Base-by-base conservation (phyloP, 2,113 vertebrate genomes). In the Etheostoma cragini region DNA sequence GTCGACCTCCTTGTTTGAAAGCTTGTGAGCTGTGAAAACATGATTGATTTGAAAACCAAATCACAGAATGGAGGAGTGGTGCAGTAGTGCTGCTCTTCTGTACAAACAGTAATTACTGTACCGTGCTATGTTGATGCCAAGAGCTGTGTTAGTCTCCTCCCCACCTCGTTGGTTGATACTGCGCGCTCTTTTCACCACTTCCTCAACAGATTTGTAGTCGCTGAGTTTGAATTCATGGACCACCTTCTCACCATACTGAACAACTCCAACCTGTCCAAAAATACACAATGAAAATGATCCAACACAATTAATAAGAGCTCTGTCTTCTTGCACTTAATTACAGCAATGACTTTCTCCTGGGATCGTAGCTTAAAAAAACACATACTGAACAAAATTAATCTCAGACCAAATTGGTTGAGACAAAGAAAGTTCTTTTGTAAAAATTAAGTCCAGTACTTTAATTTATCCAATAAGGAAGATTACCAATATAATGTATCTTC, bases 141-240 rank as follows among this genome's bases (percentile, higher is more conserved):
- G 97, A n/a, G 98, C 98, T 0, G 98, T 99, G 76, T 97, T 95
- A 69, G 98, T 99, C 90, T 99, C 98, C 8, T 98, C 98, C 0
- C 98, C 98, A 1, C 98, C 98, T 1, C 98, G 94, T 78, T 99
- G 98, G 85, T 97, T 88, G 21, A 99, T 99, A 81, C 95, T 97
- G 57, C 95, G 96, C 13, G 98, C 98, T 0, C 97, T 96, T 0
- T 96, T 96, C 76, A 99, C 98, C 86, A 99, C 98, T 1, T 98
- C 98, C 33, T 95, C 95, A 1, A 98, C 97, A 4, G 98, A 97
- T 74, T 94, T 96, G 91, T 97, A 99, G 94, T 99, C 97, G 10
- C 96, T 97, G 65, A 99, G 92, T 33, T 96, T 94, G 77, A 99
- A 99, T 91, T 99, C 98, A 0, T 99, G 98, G 15, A 99, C 97